A percentile compares a stretch with the other conserved stretches of the same genome.
These are phyloP conservation scores for Zootermopsis nevadensis DNA, from an alignment of 2,888 invertebrate species.

Conservation along the genomic window DNA sequence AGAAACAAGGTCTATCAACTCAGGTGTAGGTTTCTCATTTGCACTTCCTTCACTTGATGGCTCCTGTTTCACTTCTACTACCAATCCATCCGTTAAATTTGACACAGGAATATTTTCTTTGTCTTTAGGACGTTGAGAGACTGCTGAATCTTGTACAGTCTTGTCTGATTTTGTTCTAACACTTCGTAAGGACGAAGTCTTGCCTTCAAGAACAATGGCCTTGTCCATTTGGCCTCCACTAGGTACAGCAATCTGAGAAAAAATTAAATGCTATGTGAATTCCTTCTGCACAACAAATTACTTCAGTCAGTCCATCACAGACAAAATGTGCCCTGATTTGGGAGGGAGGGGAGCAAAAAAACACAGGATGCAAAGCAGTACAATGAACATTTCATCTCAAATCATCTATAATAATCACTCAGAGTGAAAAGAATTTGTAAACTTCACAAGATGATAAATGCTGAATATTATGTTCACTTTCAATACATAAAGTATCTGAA, in stretches of 20 bases:
- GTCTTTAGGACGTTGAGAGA: constrained; percentile 63
- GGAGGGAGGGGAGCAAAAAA: too few relatives aligned
- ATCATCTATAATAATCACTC: too few relatives aligned
- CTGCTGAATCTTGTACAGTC: constrained; percentile 34
- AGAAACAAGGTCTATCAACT: constrained; percentile 59
- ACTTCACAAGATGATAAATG: too few relatives aligned
- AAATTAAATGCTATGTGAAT: neutral
- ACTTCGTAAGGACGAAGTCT: constrained; percentile 68
- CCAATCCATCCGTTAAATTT: constrained; percentile 38
- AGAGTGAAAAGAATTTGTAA: too few relatives aligned
- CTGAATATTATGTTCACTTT: too few relatives aligned
- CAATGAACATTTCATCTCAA: too few relatives aligned
- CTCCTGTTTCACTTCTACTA: constrained; percentile 13
- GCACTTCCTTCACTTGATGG: neutral
- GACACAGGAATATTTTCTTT: constrained; percentile 69
- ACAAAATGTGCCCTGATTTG: too few relatives aligned
- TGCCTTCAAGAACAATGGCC: neutral
- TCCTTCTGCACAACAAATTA: too few relatives aligned
- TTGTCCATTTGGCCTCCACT: constrained; percentile 13
- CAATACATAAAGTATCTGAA: too few relatives aligned
- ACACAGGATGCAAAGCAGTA: too few relatives aligned
- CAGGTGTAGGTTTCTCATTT: constrained; percentile 58
- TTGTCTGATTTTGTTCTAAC: constrained; percentile 74
- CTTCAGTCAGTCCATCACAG: too few relatives aligned
- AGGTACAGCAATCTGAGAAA: neutral